phyloP scores from a whole-genome alignment of 1,140 invertebrate species.

The Oedothorax gibbosus region DNA sequence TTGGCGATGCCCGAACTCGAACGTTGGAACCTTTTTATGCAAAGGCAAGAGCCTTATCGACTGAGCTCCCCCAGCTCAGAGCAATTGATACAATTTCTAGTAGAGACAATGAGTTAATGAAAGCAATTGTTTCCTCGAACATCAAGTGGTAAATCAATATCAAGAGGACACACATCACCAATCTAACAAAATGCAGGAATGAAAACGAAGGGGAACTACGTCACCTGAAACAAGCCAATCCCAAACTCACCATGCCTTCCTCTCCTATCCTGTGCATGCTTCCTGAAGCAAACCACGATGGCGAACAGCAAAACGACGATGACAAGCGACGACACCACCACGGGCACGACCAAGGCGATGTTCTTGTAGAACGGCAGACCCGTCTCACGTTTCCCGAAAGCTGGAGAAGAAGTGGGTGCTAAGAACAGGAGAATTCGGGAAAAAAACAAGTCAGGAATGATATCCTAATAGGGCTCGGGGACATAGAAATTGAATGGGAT shows the following conservation, averaged over 20 bases:
- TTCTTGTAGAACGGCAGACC: slow-evolving; percentile 53
- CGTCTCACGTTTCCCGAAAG: slow-evolving; percentile 42
- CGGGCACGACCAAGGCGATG: slow-evolving; percentile 41
- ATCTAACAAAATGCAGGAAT: no score
- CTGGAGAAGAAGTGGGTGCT: slow-evolving; percentile 53
- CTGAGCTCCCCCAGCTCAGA: no score
- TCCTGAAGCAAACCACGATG: slow-evolving; percentile 53
- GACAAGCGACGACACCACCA: slow-evolving; percentile 41
- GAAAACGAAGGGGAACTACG: no score
- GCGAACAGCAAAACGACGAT: slow-evolving; percentile 45
- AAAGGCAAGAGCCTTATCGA: no score
- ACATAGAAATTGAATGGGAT: neutral
- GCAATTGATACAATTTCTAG: no score
- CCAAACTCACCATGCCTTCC: slow-evolving; percentile 4
- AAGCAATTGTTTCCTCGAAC: no score
- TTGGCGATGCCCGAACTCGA: no score
- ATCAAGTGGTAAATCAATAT: no score
- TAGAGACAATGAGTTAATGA: no score
- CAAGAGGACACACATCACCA: no score
- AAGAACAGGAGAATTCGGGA: slow-evolving; percentile 24
- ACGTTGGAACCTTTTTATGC: no score
- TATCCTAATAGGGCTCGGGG: neutral
- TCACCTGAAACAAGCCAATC: no score
- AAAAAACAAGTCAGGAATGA: neutral
- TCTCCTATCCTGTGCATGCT: slow-evolving; percentile 39